Evolutionary conservation across 2,113 vertebrate species (phyloP), one percentile per base, ranked within the genome.

Genomic region (Erythrocebus patas): DNA sequence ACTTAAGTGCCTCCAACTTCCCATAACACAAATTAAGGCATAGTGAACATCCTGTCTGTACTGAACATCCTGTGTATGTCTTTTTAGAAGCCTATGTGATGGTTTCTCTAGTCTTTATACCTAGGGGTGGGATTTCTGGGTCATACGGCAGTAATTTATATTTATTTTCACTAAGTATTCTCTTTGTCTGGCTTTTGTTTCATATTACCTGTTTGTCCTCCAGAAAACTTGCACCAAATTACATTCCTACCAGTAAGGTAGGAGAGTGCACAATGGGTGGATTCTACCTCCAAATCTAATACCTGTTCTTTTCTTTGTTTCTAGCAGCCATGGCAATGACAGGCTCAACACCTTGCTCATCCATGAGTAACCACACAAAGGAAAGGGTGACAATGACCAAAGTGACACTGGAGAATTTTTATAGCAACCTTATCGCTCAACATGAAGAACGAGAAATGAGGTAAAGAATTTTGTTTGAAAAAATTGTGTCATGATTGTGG

Each of bases 361-460:
- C 99, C 70, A 99, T 99, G 99, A 99, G 99, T 97, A 99, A 99
- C 96, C 99, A 99, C 98, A 99, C 99, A 87, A 99, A 99, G 98
- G 99, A 99, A 98, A 98, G 99, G 38, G 99, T 99, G 91, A 99
- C 99, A 0, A 99, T 99, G 99, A 99, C 99, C 87, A 99, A 99
- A 98, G 99, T 99, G 98, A 99, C 99, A 0, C 95, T 99, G 97
- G 99, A 99, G 97, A 99, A 99, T 98, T 99, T 99, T 98, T 99
- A 99, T 98, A 99, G 99, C 98, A 99, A 99, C 95, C 99, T 99
- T 59, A 99, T 99, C 0, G 99, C 99, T 3, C 99, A 99, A 97
- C 99, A 99, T 0, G 99, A 99, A 97, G 99, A 99, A 98, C 95
- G 99, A 59, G 99, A 99, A 98, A 99, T 99, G 99, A 99, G 99